Evolutionary conservation across 2,113 vertebrate species (phyloP).

Genomic region (Centropus bengalensis): DNA sequence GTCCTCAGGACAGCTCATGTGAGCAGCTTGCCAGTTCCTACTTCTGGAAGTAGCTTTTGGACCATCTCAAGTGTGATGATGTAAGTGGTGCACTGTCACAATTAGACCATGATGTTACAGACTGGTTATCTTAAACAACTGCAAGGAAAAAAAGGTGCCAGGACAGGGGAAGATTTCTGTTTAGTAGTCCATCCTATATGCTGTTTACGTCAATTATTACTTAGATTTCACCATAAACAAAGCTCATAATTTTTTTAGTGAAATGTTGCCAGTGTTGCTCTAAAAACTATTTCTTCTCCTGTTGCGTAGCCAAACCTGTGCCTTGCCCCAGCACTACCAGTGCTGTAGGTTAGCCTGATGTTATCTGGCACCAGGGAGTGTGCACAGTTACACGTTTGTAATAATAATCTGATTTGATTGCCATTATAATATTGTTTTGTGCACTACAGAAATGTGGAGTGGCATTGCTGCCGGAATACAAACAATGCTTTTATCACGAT

Average conservation of each 20-base stretch:
- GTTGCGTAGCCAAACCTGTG: neutral
- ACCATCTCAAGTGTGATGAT: neutral
- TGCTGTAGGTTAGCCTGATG: neutral
- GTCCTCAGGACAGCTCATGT: neutral
- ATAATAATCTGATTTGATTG: neutral
- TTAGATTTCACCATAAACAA: neutral
- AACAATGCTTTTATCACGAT: neutral
- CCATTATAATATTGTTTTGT: neutral
- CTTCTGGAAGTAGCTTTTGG: neutral
- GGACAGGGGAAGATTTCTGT: neutral
- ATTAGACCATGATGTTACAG: neutral
- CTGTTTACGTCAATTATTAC: neutral
- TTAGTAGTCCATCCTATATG: neutral
- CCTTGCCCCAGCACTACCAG: neutral
- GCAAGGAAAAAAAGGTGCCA: neutral
- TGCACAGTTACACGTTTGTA: fast-evolving
- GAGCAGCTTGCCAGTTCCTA: neutral
- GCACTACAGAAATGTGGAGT: neutral
- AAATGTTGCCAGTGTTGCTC: neutral
- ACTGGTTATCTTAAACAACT: neutral
- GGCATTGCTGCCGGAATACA: neutral
- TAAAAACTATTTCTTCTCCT: neutral
- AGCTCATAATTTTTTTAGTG: neutral
- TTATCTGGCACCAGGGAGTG: fast-evolving
- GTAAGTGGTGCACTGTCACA: fast-evolving